Percentiles rank a stretch among this genome's conserved stretches.
These are phyloP conservation scores for Drosophila maculinotata DNA, from an alignment of 2,888 invertebrate genomes.

Conservation along the genomic window DNA sequence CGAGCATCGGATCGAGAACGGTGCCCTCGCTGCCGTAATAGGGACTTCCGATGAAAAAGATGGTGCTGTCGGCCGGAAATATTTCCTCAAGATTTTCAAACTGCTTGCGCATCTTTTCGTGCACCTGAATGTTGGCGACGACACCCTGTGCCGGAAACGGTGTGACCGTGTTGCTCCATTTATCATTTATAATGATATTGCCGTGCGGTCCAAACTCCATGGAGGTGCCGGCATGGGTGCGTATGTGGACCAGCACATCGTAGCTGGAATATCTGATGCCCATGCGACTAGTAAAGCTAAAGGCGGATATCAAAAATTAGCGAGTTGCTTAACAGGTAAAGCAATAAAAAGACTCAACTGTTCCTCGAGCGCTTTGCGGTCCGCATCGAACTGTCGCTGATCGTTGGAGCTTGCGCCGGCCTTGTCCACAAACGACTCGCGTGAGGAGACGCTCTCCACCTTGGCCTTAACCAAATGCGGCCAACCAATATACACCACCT, in stretches of 20 bases:
- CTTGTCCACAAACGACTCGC: conserved; percentile 82
- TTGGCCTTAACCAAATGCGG: conserved; percentile 95
- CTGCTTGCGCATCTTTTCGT: conserved; percentile 82
- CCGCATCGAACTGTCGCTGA: conserved; percentile 60
- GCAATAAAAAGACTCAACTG: conserved; percentile 70
- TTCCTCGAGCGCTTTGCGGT: conserved; percentile 72
- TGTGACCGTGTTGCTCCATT: conserved; percentile 88
- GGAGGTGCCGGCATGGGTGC: conserved; percentile 89
- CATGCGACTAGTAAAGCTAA: conserved; percentile 86
- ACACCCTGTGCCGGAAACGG: conserved; percentile 87
- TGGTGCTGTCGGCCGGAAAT: conserved; percentile 88
- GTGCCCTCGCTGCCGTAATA: conserved; percentile 93
- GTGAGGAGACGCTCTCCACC: conserved; percentile 85
- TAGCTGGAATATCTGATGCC: conserved; percentile 92
- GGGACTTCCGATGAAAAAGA: conserved; percentile 92
- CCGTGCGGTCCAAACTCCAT: conserved; percentile 88
- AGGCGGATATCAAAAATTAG: not conserved
- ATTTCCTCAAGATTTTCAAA: conserved; percentile 86
- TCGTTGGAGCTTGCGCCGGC: conserved; percentile 63
- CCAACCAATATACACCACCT: conserved; percentile 94
- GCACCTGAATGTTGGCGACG: conserved; percentile 70
- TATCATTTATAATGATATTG: conserved; percentile 88
- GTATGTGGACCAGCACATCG: conserved; percentile 89
- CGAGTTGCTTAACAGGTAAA: not conserved
- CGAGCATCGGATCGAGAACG: conserved; percentile 86